Percentiles rank a stretch among this genome's conserved stretches.
Conservation (phyloP, 2,797 vertebrate species). For the Clamator glandarius region DNA sequence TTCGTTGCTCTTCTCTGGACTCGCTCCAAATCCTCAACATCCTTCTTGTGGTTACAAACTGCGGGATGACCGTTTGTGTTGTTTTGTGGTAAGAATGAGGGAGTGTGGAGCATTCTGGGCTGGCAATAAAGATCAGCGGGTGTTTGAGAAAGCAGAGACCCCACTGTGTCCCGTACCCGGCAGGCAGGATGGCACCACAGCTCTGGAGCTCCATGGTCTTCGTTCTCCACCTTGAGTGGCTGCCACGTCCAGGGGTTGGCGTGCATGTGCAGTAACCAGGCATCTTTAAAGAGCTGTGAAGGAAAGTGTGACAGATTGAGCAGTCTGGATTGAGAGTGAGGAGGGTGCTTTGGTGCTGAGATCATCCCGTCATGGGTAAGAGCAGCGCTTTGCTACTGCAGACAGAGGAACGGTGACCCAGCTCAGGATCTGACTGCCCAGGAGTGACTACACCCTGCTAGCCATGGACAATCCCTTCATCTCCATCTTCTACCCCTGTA, state of each 20-base stretch:
- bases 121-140: not conserved
- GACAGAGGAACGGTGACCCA: not conserved
- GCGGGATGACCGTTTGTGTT: fast-evolving
- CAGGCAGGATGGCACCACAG: slow-evolving; percentile 98
- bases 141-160: not conserved
- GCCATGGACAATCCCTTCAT: not conserved
- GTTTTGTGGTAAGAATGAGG: fast-evolving
- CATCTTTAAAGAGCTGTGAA: slow-evolving; percentile 93
- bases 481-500: not conserved
- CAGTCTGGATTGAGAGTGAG: not conserved
- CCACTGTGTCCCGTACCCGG: slow-evolving; percentile 72
- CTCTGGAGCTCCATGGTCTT: slow-evolving; percentile 95
- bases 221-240: slow-evolving; percentile 95
- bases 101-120: not conserved
- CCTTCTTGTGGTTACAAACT: not conserved
- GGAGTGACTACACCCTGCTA: not conserved
- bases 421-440: not conserved
- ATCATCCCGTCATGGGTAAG: not conserved
- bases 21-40: too few relatives aligned
- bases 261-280: slow-evolving; percentile 94
- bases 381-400: not conserved
- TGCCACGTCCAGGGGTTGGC: slow-evolving; percentile 90
- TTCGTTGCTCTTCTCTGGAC: too few relatives aligned
- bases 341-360: not conserved
- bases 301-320: not conserved